Percentiles rank a stretch among this genome's conserved stretches.
Conservation (phyloP, 2,888 invertebrate species). For the Dolichomitus sp. region DNA sequence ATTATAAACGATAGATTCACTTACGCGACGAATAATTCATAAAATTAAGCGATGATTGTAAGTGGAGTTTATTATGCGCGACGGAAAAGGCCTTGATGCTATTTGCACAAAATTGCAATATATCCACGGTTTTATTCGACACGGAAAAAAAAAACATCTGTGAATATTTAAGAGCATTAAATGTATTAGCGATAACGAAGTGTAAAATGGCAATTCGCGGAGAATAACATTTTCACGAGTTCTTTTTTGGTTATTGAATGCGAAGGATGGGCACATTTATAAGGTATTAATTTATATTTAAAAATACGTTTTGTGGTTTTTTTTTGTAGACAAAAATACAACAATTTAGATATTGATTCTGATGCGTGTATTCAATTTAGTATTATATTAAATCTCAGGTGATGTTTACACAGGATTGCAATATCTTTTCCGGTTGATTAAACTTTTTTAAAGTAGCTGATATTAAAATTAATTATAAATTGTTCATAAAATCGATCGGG, state of each 20-base stretch:
- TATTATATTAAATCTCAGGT: neutral
- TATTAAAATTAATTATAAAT: neutral
- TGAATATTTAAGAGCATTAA: neutral
- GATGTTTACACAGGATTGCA: neutral
- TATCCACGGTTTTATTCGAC: neutral
- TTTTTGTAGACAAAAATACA: neutral
- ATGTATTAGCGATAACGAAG: neutral
- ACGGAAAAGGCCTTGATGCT: neutral
- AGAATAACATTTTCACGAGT: neutral
- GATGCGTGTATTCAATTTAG: neutral
- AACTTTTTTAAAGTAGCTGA: neutral
- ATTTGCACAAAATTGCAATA: constrained; percentile 9
- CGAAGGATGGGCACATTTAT: neutral
- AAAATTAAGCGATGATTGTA: neutral
- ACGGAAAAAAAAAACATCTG: neutral
- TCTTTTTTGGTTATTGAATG: neutral
- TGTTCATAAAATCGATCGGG: neutral
- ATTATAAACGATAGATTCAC: constrained; percentile 28
- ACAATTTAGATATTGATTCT: neutral
- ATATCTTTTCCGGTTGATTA: neutral
- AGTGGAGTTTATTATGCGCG: neutral
- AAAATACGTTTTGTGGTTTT: too few species aligned
- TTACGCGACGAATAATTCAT: neutral
- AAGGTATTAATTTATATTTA: too few species aligned
- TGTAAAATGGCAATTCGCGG: neutral